A percentile compares a stretch with the other conserved stretches of the same genome.
These are phyloP conservation scores for Neolamprologus cancellatus DNA, from an alignment of 2,113 vertebrate species.

Conservation along the genomic window DNA sequence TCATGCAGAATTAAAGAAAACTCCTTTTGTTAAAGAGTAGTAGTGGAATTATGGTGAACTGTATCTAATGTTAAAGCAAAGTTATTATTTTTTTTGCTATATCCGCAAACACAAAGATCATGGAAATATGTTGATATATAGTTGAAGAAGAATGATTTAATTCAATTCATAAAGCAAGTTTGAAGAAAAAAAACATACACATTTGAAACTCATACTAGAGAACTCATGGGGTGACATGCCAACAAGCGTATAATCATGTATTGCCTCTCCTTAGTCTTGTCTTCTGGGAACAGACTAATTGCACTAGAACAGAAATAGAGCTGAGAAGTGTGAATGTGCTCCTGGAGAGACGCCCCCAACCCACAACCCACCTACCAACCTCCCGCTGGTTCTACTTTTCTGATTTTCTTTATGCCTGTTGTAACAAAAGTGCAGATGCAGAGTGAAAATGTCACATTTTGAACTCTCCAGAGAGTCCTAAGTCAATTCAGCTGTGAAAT, in stretches of 20 bases:
- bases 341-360: slow-evolving; percentile 63
- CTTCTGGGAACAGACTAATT: slow-evolving; percentile 74
- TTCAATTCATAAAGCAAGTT: slow-evolving; percentile 9
- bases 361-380: slow-evolving; percentile 55
- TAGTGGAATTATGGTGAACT: not conserved
- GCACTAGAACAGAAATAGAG: slow-evolving; percentile 72
- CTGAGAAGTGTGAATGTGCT: slow-evolving; percentile 56
- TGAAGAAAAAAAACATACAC: slow-evolving; percentile 12
- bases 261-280: slow-evolving; percentile 53
- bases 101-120: not conserved
- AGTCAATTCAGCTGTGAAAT: slow-evolving; percentile 70
- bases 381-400: slow-evolving; percentile 63
- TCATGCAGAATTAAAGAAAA: not conserved
- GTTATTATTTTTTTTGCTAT: not conserved
- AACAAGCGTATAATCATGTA: slow-evolving; percentile 44
- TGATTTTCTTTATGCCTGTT: slow-evolving; percentile 64
- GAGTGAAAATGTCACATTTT: slow-evolving; percentile 72
- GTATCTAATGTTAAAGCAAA: not conserved
- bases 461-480: slow-evolving; percentile 70
- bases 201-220: slow-evolving; percentile 19
- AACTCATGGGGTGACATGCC: slow-evolving; percentile 41
- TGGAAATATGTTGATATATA: not conserved
- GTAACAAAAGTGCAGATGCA: slow-evolving; percentile 70
- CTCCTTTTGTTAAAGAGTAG: not conserved
- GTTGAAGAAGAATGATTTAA: slow-evolving; percentile 14